Base-by-base conservation (phyloP, 2,113 vertebrate species). In the Dendropsophus ebraccatus region DNA sequence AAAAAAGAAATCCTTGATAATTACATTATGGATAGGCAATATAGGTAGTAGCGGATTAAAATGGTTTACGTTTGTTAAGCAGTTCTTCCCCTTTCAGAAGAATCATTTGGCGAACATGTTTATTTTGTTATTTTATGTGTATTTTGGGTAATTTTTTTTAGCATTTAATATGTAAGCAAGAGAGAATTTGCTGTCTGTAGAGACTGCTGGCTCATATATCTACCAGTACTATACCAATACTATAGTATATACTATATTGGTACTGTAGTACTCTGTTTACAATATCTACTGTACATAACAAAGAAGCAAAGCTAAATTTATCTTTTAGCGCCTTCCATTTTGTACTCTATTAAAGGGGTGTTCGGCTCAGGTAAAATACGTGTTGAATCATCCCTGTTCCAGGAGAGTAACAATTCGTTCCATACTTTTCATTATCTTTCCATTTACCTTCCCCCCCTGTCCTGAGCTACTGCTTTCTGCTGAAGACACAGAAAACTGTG, bases 1-100 rank as follows among this genome's bases (percentile, higher is more conserved):
- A 85, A 85, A n/a, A n/a, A 77, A 85, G 14, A 85, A 85, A 85
- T 78, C 83, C 83, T 78, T 54, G 37, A 47, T 70, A 85, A 85
- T 85, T 85, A 85, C 75, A 79, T 78, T 62, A 76, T 49, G 74
- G 41, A 35, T 32, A 41, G 77, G 45, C 56, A 67, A 54, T 74
- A 58, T 11, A 84, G 74, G 17, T 58, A 54, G 52, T 47, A 83
- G 67, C 13, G 28, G 70, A 50, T 72, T 35, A 23, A 52, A 50
- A 72, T 70, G 35, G 45, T 80, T 80, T 58, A 80, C 77, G 41
- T 30, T 76, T 76, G 11, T 50, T 50, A 74, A 74, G 37, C 13
- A 50, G 45, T 30, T 50, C 16, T 76, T n/a, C 25, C 16, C 7
- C 23, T 49, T 17, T 16, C 47, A 28, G n/a, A 50, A 52, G 12